Percentiles rank a stretch among this genome's conserved stretches.
Evolutionary conservation across 2,797 vertebrate genomes (phyloP).

Genomic region (Heteromormyrus szaboi): DNA sequence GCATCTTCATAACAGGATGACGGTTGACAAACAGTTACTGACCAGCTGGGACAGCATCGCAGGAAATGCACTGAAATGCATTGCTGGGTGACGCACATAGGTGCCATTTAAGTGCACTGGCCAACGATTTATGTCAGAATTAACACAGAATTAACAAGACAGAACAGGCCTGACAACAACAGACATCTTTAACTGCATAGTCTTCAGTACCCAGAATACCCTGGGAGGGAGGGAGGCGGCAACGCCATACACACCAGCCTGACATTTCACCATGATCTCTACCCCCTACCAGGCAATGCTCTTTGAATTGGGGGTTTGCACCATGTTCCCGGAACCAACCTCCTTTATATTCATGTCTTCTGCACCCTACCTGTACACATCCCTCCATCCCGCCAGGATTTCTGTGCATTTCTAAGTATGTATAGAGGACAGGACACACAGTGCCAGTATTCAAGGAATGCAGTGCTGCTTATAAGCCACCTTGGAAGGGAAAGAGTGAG

Average conservation of each 20-base stretch:
- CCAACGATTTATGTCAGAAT: background rate
- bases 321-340: constrained; percentile 18
- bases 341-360: constrained; percentile 54
- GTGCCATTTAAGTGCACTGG: background rate
- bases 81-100: background rate
- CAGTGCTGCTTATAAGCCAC: constrained; percentile 33
- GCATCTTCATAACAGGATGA: background rate
- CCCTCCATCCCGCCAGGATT: background rate
- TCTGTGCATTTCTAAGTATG: constrained; percentile 15
- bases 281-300: constrained; percentile 49
- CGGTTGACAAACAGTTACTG: background rate
- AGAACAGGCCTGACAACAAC: background rate
- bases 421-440: background rate
- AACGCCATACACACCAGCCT: constrained; percentile 27
- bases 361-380: constrained; percentile 29
- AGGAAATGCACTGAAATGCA: background rate
- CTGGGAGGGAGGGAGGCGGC: background rate
- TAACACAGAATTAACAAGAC: background rate
- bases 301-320: constrained; percentile 52
- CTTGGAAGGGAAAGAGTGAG: constrained; percentile 23
- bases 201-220: background rate
- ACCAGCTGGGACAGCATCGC: background rate
- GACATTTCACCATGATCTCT: constrained; percentile 44
- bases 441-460: background rate
- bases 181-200: background rate